Base-by-base conservation (phyloP, 2,888 invertebrate genomes). In the Tipula vernalis region DNA sequence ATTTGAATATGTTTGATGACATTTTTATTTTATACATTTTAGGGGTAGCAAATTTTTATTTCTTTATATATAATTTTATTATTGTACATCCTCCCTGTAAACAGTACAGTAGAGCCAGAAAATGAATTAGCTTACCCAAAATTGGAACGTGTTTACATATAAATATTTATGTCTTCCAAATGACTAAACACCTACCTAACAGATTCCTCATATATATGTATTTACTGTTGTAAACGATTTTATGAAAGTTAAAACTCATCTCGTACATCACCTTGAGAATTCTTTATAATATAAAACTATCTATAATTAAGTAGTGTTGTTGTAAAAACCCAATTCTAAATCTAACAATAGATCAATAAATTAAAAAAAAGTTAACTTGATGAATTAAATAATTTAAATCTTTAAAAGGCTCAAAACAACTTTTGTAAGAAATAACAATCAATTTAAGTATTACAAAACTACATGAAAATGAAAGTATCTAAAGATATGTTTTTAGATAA, bases 1-100 rank as follows among this genome's bases (percentile, higher is more conserved):
- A 71, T 71, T 71, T 71, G 71, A 71, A 71, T 71, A 71, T 71
- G 71, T 71, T 71, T 71, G 71, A 71, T 71, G 71, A 71, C 71
- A 71, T 71, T 71, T 71, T 71, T 71, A 71, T 71, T 71, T 71
- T 57, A 15, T 15, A n/a, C 15, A 6, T 28, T 57, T 57, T 71
- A 28, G 71, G 71, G 71, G 71, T 71, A 71, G 71, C 10, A 71
- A 28, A 18, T 71, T 71, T 71, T 71, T 71, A 71, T 71, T 71
- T 71, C 28, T 71, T 71, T 71, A 71, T 28, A 15, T 57, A 57
- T 15, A 28, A 71, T 71, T 71, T 71, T 71, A 71, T 71, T 71
- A 71, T 71, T 71, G 28, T 13, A 28, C 71, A 71, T 71, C 1
- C 28, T 28, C 28, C 28, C 28, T 28, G 2, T 28, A n/a, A n/a